Evolutionary conservation across 2,113 vertebrate species (phyloP).

Genomic region (Lophius piscatorius): DNA sequence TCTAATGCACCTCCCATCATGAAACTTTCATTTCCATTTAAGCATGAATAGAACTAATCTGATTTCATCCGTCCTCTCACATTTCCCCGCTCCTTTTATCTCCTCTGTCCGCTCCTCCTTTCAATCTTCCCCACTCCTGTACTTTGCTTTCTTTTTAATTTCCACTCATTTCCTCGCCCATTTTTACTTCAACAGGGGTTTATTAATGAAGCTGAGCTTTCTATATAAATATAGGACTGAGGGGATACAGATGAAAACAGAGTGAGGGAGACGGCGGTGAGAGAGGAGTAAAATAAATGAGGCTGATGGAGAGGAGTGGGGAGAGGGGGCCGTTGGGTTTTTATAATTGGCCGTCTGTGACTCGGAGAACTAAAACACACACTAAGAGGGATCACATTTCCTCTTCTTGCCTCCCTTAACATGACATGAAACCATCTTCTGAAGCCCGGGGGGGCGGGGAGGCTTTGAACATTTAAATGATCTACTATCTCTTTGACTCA

Average conservation of each 20-base stretch:
- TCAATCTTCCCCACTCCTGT: not conserved
- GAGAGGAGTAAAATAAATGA: constrained; percentile 34
- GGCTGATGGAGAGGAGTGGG: constrained; percentile 19
- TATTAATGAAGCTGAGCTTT: constrained; percentile 40
- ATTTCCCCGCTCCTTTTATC: constrained; percentile 31
- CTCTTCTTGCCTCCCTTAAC: constrained; percentile 49
- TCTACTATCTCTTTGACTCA: constrained; percentile 55
- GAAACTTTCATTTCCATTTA: constrained; percentile 62
- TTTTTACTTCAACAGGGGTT: constrained; percentile 34
- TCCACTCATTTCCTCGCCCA: constrained; percentile 9
- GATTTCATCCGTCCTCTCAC: constrained; percentile 46
- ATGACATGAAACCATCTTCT: constrained; percentile 61
- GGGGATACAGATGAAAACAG: constrained; percentile 15
- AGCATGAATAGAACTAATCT: constrained; percentile 41
- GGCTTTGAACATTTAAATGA: constrained; percentile 61
- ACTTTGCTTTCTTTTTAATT: not conserved
- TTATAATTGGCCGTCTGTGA: constrained; percentile 71
- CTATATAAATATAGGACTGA: not conserved
- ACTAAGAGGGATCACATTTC: constrained; percentile 56
- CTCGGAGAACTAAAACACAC: constrained; percentile 40
- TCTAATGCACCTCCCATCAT: constrained; percentile 36
- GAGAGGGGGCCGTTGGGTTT: constrained; percentile 65
- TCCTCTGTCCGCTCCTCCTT: constrained; percentile 16
- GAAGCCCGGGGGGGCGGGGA: no score
- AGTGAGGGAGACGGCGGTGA: constrained; percentile 21